phyloP scores from a whole-genome alignment of 1,140 invertebrate genomes.

The Drosophila lowei region DNA sequence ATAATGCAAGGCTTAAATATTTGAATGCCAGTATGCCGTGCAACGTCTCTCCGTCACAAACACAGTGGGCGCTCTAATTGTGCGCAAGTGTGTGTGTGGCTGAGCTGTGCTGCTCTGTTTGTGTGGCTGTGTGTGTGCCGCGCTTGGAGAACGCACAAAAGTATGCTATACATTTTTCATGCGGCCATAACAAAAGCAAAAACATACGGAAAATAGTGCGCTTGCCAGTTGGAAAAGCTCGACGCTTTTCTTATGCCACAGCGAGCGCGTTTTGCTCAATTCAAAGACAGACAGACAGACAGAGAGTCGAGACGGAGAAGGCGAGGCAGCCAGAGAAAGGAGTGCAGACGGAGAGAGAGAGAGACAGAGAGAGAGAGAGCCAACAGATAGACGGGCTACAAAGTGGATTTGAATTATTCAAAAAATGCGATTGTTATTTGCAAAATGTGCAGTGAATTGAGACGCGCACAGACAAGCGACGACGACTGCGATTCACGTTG shows the following conservation, averaged over 20 bases:
- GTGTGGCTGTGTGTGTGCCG: slow-evolving; percentile 10
- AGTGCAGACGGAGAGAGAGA: not conserved
- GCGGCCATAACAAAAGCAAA: slow-evolving; percentile 55
- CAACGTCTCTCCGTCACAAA: too few species aligned
- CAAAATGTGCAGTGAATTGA: slow-evolving; percentile 81
- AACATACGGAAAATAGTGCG: slow-evolving; percentile 63
- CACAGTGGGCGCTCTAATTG: slow-evolving; percentile 50
- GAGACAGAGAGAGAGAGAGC: slow-evolving; percentile 7
- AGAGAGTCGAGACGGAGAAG: slow-evolving; percentile 1
- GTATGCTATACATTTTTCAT: slow-evolving; percentile 78
- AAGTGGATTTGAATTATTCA: slow-evolving; percentile 81
- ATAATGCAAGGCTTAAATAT: slow-evolving; percentile 73
- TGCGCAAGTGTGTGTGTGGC: slow-evolving; percentile 19
- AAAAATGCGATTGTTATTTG: slow-evolving; percentile 81
- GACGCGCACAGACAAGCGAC: slow-evolving; percentile 68
- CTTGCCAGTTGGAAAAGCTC: slow-evolving; percentile 44
- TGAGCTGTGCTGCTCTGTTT: too few species aligned
- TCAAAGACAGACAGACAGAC: slow-evolving; percentile 25
- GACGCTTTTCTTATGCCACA: slow-evolving; percentile 62
- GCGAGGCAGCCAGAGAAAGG: not conserved
- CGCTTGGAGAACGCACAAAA: slow-evolving; percentile 59
- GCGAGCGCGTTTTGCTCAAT: slow-evolving; percentile 53
- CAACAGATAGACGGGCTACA: slow-evolving; percentile 53
- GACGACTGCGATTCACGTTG: slow-evolving; percentile 72
- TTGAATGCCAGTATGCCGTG: slow-evolving; percentile 42